Percentiles rank a stretch among this genome's conserved stretches.
Conservation (phyloP, 1,140 invertebrate genomes). For the Onthophagus taurus region DNA sequence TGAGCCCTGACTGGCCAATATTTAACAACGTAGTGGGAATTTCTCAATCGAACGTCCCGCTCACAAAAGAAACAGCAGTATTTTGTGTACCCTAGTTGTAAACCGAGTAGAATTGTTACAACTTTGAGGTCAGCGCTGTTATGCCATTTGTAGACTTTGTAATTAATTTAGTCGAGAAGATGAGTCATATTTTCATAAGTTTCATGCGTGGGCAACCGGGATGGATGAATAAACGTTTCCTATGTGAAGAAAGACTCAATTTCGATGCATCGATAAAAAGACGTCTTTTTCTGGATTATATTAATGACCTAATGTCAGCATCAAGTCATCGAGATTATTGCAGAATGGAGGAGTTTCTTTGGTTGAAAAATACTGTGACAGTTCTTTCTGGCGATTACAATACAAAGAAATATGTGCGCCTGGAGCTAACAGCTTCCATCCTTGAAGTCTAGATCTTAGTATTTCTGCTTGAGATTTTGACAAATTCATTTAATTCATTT, state of each 20-base stretch:
- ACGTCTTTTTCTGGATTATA: conserved; percentile 18
- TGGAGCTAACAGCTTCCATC: neutral
- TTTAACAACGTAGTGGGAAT: conserved; percentile 11
- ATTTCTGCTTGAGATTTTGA: no score
- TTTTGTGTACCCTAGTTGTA: conserved; percentile 34
- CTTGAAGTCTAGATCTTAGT: conserved; percentile 1
- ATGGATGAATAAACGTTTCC: conserved; percentile 30
- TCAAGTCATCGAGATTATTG: conserved; percentile 2
- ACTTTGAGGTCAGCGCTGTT: conserved; percentile 31
- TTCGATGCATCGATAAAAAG: conserved; percentile 28
- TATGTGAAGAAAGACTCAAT: conserved; percentile 30
- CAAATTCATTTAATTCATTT: no score
- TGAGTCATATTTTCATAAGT: conserved; percentile 19
- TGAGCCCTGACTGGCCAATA: conserved; percentile 10
- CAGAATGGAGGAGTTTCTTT: neutral
- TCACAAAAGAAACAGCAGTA: conserved; percentile 32
- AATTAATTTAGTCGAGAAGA: conserved; percentile 4
- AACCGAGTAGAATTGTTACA: conserved; percentile 29
- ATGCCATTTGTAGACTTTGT: neutral
- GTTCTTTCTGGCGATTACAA: neutral
- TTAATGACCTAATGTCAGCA: neutral
- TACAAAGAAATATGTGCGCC: neutral
- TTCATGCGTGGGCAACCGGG: conserved; percentile 29
- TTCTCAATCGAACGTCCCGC: conserved; percentile 30
- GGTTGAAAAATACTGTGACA: neutral